phyloP scores from a whole-genome alignment of 2,113 vertebrate species.

The Hydropotes inermis region DNA sequence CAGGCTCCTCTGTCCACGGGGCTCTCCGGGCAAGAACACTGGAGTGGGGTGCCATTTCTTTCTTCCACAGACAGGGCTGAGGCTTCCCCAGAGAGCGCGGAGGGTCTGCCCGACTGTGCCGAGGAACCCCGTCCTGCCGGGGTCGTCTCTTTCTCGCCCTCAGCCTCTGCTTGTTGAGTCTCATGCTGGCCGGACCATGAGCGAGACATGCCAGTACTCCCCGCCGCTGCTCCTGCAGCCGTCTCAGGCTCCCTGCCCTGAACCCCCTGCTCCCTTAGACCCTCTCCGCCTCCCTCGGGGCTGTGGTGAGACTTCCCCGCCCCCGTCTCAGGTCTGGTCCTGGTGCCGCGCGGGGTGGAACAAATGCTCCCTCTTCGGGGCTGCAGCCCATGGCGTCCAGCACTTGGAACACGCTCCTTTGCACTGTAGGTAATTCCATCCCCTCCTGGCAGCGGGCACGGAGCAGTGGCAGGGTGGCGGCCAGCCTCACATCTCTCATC shows the following conservation, averaged over 20 bases:
- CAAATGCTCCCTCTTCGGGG: fast-evolving
- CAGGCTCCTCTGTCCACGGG: neutral
- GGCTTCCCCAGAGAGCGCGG: neutral
- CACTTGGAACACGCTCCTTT: no score
- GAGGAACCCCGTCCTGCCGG: fast-evolving
- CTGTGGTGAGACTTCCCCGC: neutral
- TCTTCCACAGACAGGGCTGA: neutral
- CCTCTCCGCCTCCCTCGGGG: fast-evolving
- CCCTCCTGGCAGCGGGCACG: fast-evolving
- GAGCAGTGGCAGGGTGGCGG: neutral
- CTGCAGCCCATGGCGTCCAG: neutral
- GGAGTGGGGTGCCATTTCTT: neutral
- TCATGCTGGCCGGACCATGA: fast-evolving
- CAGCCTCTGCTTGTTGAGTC: fast-evolving
- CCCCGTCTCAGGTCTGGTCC: neutral
- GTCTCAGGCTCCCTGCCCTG: fast-evolving
- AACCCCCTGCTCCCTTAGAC: neutral
- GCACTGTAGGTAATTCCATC: fast-evolving
- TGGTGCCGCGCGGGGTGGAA: neutral
- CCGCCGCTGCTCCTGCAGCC: neutral
- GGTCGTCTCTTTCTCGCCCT: neutral
- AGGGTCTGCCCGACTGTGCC: no score
- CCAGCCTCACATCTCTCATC: fast-evolving
- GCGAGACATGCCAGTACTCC: fast-evolving
- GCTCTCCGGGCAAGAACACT: neutral